Base-by-base conservation (phyloP, 1,140 invertebrate genomes). In the Bombus sibiricus region DNA sequence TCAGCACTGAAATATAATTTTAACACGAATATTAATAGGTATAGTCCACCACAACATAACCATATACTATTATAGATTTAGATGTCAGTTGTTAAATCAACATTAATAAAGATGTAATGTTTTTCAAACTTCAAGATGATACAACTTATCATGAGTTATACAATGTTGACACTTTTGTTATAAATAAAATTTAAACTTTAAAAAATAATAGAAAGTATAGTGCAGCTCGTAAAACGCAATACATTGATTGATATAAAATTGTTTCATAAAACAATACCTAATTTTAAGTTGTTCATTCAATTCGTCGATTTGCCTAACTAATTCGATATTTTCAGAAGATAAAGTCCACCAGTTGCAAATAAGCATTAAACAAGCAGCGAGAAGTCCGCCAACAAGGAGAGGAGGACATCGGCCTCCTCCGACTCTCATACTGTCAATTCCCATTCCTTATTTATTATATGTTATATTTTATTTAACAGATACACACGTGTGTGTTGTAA, bases 321-420 rank as follows among this genome's bases (percentile, higher is more conserved):
- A 88, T 79, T 96, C 95, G 18, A 94, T 87, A 88, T 96, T 96
- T 91, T 96, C 95, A 1, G 95, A 92, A 28, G 95, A 94, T 1
- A 96, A 83, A 32, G 93, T 95, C 95, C 95, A 96, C 95, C 95
- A 96, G 86, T 95, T 96, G 82, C 93, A 96, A 59, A 94, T 91
- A 32, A 96, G 90, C 88, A 96, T 93, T 66, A 96, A 92, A 87
- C 94, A 96, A 22, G 94, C 90, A 13, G 95, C 57, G 12, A 95
- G 53, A 34, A 96, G 92, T 69, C 92, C 94, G 41, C 92, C 94
- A 28, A 96, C 93, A 39, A 96, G 87, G 84, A 95, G 92, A 39
- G 95, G 94, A 86, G 95, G 95, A 92, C 95, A 96, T 92, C 95
- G 92, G 79, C 95, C 94, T 76, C 95, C 94, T 73, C 93, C 94